Evolutionary conservation across 2,888 invertebrate species (phyloP), one percentile per base, ranked within the genome.

Genomic region (Pecten maximus): DNA sequence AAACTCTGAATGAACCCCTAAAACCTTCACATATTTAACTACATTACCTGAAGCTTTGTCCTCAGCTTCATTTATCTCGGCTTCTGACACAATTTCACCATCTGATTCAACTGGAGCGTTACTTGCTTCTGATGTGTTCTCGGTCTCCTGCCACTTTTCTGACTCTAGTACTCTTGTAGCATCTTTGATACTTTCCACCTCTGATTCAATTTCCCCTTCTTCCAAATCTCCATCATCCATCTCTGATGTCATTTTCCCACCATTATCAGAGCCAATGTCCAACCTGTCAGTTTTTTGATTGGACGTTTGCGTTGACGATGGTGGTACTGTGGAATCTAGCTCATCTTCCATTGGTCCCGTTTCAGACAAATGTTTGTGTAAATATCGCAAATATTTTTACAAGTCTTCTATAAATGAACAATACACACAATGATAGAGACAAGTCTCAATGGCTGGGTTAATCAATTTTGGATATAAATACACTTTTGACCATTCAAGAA

Each of bases 261-360:
- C 94, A 93, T 90, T 93, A 94, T 92, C 95, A 95, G 90, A 90
- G 92, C 93, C 94, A 94, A 94, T 94, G 94, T 95, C 94, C 95
- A 95, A 93, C 93, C 93, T 89, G 89, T 94, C 92, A 93, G 90
- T 88, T 88, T 89, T 91, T 48, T 91, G 93, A 93, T 93, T 95
- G 95, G 95, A 95, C 95, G 92, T 93, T 94, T 94, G 95, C 92
- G 90, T 93, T 93, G 95, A 94, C 92, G 94, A 92, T 91, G 94
- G 94, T 93, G 93, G 94, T 91, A 90, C 89, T 48, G 35, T 23
- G 23, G 74, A 23, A 6, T 74, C 23, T 8, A n/a, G 16, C 54
- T 54, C 44, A 44, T 4, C 50, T 19, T 54, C 74, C 74, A 74
- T 74, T 74, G 74, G 74, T 74, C 28, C 74, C 74, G 74, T 35